Conservation (phyloP, 2,113 vertebrate genomes). For the Dicentrarchus labrax region DNA sequence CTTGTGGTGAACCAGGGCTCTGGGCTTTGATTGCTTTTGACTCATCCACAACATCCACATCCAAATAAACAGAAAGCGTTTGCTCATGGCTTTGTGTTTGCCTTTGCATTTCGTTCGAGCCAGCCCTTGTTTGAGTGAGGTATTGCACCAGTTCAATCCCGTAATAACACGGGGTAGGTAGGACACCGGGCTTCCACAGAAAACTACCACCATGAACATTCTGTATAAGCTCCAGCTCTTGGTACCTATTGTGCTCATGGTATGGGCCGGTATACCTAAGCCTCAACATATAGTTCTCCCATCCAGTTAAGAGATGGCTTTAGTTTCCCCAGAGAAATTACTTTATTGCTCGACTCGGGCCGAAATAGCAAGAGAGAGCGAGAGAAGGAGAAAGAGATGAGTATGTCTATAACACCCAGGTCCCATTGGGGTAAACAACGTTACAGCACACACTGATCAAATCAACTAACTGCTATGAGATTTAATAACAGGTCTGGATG, state of each 20-base stretch:
- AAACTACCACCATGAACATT: not conserved
- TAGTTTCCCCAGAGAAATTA: conserved; percentile 61
- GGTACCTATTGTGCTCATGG: not conserved
- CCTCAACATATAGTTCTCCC: not conserved
- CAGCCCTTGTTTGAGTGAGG: conserved; percentile 32
- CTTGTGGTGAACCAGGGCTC: conserved; percentile 39
- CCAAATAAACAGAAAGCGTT: conserved; percentile 62
- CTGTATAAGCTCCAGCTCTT: not conserved
- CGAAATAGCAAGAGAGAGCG: conserved; percentile 23
- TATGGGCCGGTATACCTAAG: not conserved
- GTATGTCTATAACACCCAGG: conserved; percentile 60
- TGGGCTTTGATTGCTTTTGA: conserved; percentile 60
- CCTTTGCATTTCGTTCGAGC: conserved; percentile 33
- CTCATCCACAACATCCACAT: conserved; percentile 51
- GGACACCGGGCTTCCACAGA: conserved; percentile 14
- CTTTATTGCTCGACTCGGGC: conserved; percentile 29
- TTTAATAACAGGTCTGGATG: conserved; percentile 60
- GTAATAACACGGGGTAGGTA: not conserved
- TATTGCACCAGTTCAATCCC: conserved; percentile 48
- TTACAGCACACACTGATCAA: conserved; percentile 68
- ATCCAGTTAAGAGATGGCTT: conserved; percentile 21
- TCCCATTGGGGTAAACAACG: conserved; percentile 66
- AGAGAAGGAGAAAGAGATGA: conserved; percentile 14
- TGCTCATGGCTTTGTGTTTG: conserved; percentile 59
- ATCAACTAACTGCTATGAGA: conserved; percentile 73